Conservation (phyloP, 2,797 vertebrate species). For the Rhinophrynus dorsalis region DNA sequence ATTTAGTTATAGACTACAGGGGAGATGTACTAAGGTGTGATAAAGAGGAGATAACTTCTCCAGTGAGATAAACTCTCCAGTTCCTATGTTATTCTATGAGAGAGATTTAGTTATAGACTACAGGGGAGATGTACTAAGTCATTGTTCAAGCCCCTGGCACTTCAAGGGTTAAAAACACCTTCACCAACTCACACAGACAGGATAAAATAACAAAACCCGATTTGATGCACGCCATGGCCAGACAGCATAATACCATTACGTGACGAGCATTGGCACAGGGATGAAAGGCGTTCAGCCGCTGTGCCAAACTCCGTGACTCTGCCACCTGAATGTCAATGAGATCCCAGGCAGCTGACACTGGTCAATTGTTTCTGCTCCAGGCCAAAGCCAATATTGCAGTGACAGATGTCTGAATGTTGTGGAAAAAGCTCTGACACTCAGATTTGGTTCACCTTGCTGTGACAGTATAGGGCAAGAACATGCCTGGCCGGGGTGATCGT, state of each 20-base stretch:
- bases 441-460: background rate
- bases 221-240: background rate
- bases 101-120: no score
- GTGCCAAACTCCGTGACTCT: conserved; percentile 7
- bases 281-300: conserved; percentile 7
- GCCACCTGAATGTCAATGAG: conserved; percentile 38
- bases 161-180: background rate
- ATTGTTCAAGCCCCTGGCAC: no score
- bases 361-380: conserved; percentile 36
- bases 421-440: background rate
- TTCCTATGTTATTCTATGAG: no score
- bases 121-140: no score
- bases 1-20: no score
- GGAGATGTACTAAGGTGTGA: no score
- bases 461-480: background rate
- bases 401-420: conserved; percentile 36
- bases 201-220: background rate
- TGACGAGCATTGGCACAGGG: background rate
- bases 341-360: conserved; percentile 25
- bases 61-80: no score
- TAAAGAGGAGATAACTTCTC: no score
- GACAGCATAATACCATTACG: conserved; percentile 24
- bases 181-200: background rate
- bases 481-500: background rate
- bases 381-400: conserved; percentile 22